Conservation (phyloP, 2,888 invertebrate genomes). For the Sicus ferrugineus region DNA sequence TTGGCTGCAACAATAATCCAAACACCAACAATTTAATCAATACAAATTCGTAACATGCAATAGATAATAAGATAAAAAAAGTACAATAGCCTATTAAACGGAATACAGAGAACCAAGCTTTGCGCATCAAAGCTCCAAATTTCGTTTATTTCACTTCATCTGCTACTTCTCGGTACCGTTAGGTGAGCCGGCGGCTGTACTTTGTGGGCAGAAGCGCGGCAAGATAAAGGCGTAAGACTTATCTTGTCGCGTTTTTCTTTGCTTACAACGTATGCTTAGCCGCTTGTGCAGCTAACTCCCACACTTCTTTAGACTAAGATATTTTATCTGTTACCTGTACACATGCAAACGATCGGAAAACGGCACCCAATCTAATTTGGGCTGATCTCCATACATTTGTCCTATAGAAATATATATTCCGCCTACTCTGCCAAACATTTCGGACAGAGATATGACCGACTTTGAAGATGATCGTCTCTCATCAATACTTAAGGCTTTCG, state of each 20-base stretch:
- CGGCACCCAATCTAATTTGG: slow-evolving; percentile 89
- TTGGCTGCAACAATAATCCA: too few species aligned
- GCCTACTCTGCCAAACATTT: slow-evolving; percentile 85
- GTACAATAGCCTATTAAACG: too few species aligned
- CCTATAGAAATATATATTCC: slow-evolving; percentile 91
- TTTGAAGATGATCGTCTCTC: slow-evolving; percentile 69
- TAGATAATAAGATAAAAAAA: too few species aligned
- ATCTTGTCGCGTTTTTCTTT: too few species aligned
- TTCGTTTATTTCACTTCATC: too few species aligned
- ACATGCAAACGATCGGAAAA: slow-evolving; percentile 90
- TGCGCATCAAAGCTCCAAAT: too few species aligned
- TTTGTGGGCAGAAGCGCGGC: not conserved
- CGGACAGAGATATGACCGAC: slow-evolving; percentile 74
- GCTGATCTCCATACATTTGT: slow-evolving; percentile 87
- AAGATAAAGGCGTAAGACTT: not conserved
- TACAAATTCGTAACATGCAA: too few species aligned
- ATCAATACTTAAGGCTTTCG: slow-evolving; percentile 83
- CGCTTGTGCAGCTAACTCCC: not conserved
- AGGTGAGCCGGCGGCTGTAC: too few species aligned
- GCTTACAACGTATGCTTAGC: too few species aligned
- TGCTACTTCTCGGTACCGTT: too few species aligned
- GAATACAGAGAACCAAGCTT: too few species aligned
- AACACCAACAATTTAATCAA: too few species aligned
- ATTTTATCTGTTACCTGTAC: slow-evolving; percentile 75
- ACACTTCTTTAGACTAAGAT: not conserved